phyloP scores from a whole-genome alignment of 2,113 vertebrate species.

The Alligator sinensis region DNA sequence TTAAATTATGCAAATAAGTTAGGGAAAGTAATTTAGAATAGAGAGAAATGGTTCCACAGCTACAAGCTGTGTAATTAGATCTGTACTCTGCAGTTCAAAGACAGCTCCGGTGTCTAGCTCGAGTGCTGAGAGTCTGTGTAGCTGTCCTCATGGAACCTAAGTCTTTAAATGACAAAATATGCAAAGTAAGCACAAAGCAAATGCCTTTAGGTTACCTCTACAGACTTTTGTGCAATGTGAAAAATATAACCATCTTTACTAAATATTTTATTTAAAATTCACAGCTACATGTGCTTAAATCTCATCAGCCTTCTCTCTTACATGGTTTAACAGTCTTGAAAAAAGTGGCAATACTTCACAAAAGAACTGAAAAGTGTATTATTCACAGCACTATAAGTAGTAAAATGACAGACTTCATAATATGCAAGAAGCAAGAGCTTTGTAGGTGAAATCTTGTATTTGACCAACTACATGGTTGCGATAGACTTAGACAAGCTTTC shows the following conservation, averaged over 20 bases:
- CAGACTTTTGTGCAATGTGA: slow-evolving; percentile 50
- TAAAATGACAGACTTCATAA: background rate
- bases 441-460: too few relatives aligned
- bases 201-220: slow-evolving; percentile 43
- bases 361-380: background rate
- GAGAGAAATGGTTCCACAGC: slow-evolving; percentile 71
- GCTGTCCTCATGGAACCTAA: slow-evolving; percentile 68
- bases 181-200: slow-evolving; percentile 62
- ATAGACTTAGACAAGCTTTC: too few relatives aligned
- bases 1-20: slow-evolving; percentile 82
- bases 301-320: background rate
- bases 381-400: background rate
- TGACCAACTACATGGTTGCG: too few relatives aligned
- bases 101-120: slow-evolving; percentile 61
- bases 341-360: background rate
- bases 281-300: background rate
- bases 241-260: background rate
- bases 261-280: slow-evolving; percentile 30
- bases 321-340: background rate
- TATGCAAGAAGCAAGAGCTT: too few relatives aligned
- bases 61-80: slow-evolving; percentile 82
- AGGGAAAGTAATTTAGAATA: slow-evolving; percentile 76
- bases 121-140: slow-evolving; percentile 56
- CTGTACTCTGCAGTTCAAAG: slow-evolving; percentile 75
- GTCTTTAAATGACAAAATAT: slow-evolving; percentile 69